A percentile compares a stretch with the other conserved stretches of the same genome.
Conservation (phyloP, 2,888 invertebrate species). For the Nudaria mundana region DNA sequence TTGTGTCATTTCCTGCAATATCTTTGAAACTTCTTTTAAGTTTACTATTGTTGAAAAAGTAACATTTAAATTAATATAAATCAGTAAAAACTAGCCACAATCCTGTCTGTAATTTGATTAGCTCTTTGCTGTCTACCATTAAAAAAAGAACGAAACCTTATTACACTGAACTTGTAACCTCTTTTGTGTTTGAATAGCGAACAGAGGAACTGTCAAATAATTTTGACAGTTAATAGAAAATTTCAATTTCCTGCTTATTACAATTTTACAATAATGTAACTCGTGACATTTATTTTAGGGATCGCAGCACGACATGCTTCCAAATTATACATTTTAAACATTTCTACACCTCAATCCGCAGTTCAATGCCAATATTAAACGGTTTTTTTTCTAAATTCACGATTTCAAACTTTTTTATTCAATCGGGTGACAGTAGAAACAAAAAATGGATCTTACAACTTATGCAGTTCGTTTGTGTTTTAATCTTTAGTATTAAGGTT, state of each 20-base stretch:
- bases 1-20: too few species aligned
- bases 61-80: too few species aligned
- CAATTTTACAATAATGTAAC: conserved; percentile 34
- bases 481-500: conserved; percentile 38
- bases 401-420: conserved; percentile 73
- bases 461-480: conserved; percentile 24
- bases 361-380: conserved; percentile 76
- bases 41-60: too few species aligned
- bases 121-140: too few species aligned
- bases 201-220: too few species aligned
- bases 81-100: too few species aligned
- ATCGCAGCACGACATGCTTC: conserved; percentile 38
- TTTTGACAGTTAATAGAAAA: conserved; percentile 36
- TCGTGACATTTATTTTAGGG: conserved; percentile 51
- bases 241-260: conserved; percentile 39
- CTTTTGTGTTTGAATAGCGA: too few species aligned
- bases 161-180: conserved; percentile 11
- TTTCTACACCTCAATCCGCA: conserved; percentile 64
- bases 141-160: too few species aligned
- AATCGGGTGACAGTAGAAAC: conserved; percentile 71
- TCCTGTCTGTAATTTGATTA: too few species aligned
- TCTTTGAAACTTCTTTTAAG: too few species aligned
- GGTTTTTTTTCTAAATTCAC: conserved; percentile 68
- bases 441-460: conserved; percentile 44
- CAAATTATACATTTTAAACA: conserved; percentile 55